Conservation (phyloP, 2,113 vertebrate genomes). For the Pristiophorus japonicus region DNA sequence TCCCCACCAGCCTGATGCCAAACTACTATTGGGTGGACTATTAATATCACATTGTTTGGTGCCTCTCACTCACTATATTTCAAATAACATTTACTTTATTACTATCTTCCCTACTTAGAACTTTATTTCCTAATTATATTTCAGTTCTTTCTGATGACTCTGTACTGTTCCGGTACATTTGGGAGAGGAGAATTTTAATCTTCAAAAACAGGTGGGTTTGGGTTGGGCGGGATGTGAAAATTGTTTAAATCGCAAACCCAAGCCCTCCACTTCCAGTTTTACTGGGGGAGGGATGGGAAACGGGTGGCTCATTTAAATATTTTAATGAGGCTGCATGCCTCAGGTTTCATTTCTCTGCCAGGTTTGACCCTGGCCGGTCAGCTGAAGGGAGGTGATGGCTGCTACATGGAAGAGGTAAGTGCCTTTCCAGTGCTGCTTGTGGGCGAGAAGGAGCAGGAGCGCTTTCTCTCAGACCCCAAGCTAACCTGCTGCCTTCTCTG, state of each 20-base stretch:
- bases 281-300: background rate
- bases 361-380: too few relatives aligned
- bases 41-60: background rate
- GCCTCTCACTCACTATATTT: background rate
- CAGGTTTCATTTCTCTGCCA: too few relatives aligned
- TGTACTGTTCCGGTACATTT: background rate
- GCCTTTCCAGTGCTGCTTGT: too few relatives aligned
- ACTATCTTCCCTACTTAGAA: background rate
- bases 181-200: background rate
- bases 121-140: background rate
- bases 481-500: too few relatives aligned
- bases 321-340: background rate
- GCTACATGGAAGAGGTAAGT: too few relatives aligned
- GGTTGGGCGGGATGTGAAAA: background rate
- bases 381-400: too few relatives aligned
- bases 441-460: too few relatives aligned
- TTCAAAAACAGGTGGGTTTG: too few relatives aligned
- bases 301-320: background rate
- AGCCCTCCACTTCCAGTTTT: background rate
- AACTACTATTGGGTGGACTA: background rate
- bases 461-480: too few relatives aligned
- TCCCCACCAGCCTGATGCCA: background rate
- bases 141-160: background rate
- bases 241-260: background rate
- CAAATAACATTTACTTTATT: background rate